phyloP scores from a whole-genome alignment of 1,140 invertebrate genomes.

The Solen grandis region DNA sequence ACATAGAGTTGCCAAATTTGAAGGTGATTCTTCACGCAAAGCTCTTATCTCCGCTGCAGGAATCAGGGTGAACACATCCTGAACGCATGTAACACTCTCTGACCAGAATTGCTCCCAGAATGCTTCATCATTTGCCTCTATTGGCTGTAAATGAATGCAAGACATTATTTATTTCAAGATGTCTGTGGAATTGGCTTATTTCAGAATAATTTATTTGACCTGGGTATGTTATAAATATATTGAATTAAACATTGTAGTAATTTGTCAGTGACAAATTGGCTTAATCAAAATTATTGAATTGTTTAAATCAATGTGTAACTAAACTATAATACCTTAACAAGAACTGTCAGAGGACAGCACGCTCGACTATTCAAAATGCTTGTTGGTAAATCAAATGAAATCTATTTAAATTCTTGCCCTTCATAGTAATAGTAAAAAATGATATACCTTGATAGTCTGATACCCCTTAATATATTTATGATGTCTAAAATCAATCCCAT shows the following conservation, averaged over 20 bases:
- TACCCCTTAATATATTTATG: too few relatives aligned
- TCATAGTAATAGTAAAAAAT: too few relatives aligned
- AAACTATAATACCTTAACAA: too few relatives aligned
- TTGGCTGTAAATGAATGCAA: conserved; percentile 85
- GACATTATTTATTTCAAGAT: conserved; percentile 14
- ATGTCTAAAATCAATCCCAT: too few relatives aligned
- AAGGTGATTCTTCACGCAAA: conserved; percentile 96
- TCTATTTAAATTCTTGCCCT: too few relatives aligned
- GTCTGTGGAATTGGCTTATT: conserved; percentile 3
- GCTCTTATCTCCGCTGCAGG: conserved; percentile 93
- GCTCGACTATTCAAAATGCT: too few relatives aligned
- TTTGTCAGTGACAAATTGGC: too few relatives aligned
- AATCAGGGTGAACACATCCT: conserved; percentile 98
- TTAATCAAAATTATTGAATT: too few relatives aligned
- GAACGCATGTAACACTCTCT: conserved; percentile 94
- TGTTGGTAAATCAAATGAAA: too few relatives aligned
- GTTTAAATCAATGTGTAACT: too few relatives aligned
- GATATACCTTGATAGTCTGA: too few relatives aligned
- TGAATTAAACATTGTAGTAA: neutral
- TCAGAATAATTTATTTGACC: neutral
- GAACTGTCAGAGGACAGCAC: too few relatives aligned
- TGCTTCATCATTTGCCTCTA: conserved; percentile 93
- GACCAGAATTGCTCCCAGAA: conserved; percentile 99
- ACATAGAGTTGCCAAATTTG: conserved; percentile 99
- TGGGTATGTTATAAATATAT: neutral